These are phyloP conservation scores for Nannoperca australis DNA, from an alignment of 2,797 vertebrate genomes.

Conservation along the genomic window DNA sequence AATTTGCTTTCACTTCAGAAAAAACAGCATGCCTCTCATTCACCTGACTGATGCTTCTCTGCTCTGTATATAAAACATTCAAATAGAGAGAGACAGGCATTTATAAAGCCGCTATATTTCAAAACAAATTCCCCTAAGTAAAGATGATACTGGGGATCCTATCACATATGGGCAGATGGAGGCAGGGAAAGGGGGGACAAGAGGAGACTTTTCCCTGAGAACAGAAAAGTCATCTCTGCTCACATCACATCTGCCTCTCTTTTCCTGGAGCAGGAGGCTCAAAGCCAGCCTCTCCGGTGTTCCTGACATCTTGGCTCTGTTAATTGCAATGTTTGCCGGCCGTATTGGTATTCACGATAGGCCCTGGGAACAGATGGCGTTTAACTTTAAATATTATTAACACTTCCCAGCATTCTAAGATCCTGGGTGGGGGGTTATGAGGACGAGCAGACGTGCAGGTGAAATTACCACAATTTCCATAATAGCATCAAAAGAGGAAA, in stretches of 20 bases:
- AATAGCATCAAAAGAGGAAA: constrained; percentile 62
- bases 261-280: constrained; percentile 56
- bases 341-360: constrained; percentile 73
- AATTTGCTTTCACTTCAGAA: constrained; percentile 73
- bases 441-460: constrained; percentile 65
- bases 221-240: constrained; percentile 67
- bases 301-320: constrained; percentile 75
- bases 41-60: constrained; percentile 64
- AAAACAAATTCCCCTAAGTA: constrained; percentile 64
- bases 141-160: constrained; percentile 67
- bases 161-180: constrained; percentile 70
- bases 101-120: constrained; percentile 69
- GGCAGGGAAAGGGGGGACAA: constrained; percentile 36
- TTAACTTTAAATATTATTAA: constrained; percentile 85
- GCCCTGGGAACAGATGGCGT: constrained; percentile 80
- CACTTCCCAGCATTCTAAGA: constrained; percentile 64
- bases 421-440: constrained; percentile 44
- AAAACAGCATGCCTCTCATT: constrained; percentile 53
- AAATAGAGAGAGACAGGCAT: constrained; percentile 70
- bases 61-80: constrained; percentile 51
- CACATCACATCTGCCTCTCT: constrained; percentile 75
- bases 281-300: constrained; percentile 47
- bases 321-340: constrained; percentile 77
- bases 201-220: constrained; percentile 25
- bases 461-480: constrained; percentile 64